phyloP scores from a whole-genome alignment of 2,888 invertebrate genomes.

The Osedax fenrisi region DNA sequence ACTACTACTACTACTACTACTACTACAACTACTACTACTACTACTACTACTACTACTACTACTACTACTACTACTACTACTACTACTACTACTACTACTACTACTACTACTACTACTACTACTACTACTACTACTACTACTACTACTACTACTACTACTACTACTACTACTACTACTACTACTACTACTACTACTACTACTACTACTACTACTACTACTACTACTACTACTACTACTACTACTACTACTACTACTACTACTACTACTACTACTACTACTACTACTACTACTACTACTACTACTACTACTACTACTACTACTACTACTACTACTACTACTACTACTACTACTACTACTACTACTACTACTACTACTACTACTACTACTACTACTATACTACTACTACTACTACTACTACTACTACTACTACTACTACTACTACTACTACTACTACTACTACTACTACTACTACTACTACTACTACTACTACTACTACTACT shows the following conservation, averaged over 20 bases:
- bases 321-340: constrained; percentile 18
- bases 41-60: constrained; percentile 17
- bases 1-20: constrained; percentile 21
- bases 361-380: not conserved
- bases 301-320: constrained; percentile 21
- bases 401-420: constrained; percentile 22
- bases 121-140: constrained; percentile 19
- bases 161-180: constrained; percentile 11
- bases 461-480: constrained; percentile 9
- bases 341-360: constrained; percentile 22
- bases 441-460: constrained; percentile 22
- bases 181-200: constrained; percentile 22
- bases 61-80: constrained; percentile 17
- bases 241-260: constrained; percentile 20
- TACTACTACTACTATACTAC: too few relatives aligned
- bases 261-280: constrained; percentile 21
- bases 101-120: constrained; percentile 22
- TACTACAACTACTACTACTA: constrained; percentile 21
- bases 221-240: constrained; percentile 19
- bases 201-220: constrained; percentile 17
- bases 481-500: constrained; percentile 12
- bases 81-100: constrained; percentile 21
- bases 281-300: constrained; percentile 23
- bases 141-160: constrained; percentile 12
- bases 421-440: constrained; percentile 20